Percentiles rank a stretch among this genome's conserved stretches.
phyloP scores from a whole-genome alignment of 2,888 invertebrate genomes.

The Macrosiphum euphorbiae region DNA sequence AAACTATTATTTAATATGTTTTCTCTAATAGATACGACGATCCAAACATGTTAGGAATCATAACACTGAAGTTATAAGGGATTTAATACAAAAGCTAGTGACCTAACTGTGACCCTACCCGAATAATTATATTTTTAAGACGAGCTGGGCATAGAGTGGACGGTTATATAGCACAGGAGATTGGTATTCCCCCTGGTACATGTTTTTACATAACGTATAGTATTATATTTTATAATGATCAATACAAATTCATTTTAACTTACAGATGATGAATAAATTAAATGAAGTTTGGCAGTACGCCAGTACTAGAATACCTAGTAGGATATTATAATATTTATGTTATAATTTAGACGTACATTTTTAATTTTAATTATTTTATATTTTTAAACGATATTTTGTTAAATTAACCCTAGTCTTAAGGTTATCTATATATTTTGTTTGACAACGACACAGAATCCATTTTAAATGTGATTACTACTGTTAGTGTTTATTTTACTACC shows the following conservation, averaged over 20 bases:
- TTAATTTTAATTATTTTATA: conserved; percentile 35
- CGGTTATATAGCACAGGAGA: not conserved
- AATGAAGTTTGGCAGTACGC: too few species aligned
- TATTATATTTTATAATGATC: too few species aligned
- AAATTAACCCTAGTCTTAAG: too few species aligned
- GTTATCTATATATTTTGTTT: too few species aligned
- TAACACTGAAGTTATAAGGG: not conserved
- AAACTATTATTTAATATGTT: too few species aligned
- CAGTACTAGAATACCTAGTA: too few species aligned
- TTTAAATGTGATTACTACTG: too few species aligned
- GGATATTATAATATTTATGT: too few species aligned
- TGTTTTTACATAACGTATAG: not conserved
- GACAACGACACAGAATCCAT: too few species aligned
- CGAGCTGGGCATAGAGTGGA: not conserved
- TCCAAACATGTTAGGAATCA: not conserved
- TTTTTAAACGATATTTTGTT: conserved; percentile 7
- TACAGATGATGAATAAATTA: too few species aligned
- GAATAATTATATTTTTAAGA: not conserved
- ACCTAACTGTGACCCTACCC: not conserved
- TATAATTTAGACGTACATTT: not conserved
- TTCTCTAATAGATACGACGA: too few species aligned
- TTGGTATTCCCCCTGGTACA: not conserved
- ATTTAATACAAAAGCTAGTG: not conserved
- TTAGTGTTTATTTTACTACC: not conserved
- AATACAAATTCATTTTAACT: too few species aligned